These are phyloP conservation scores for Neotoma lepida DNA, from an alignment of 2,113 vertebrate species.

Conservation along the genomic window DNA sequence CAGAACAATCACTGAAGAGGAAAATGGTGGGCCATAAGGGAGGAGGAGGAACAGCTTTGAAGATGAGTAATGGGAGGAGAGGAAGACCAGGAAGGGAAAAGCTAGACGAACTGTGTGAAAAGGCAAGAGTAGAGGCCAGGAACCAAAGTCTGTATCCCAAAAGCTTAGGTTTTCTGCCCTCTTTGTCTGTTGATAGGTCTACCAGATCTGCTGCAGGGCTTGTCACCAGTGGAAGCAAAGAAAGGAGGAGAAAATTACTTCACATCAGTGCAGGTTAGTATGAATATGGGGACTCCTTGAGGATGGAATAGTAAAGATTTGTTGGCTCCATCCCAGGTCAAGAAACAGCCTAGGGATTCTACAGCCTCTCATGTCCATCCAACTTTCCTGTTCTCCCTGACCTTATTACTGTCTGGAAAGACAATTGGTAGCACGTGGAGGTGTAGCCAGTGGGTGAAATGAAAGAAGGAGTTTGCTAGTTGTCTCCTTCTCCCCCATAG, in stretches of 20 bases:
- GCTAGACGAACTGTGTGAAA: neutral
- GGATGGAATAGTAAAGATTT: constrained; percentile 22
- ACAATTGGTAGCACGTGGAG: neutral
- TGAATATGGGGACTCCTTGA: neutral
- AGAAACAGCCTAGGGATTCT: constrained; percentile 16
- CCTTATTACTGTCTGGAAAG: constrained; percentile 27
- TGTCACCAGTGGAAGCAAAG: constrained; percentile 41
- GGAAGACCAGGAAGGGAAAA: neutral
- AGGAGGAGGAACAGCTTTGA: neutral
- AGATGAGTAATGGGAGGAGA: constrained; percentile 2
- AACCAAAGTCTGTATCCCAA: neutral
- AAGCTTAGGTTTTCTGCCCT: constrained; percentile 39
- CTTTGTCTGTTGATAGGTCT: constrained; percentile 61
- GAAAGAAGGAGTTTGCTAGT: constrained; percentile 29
- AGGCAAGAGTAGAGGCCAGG: constrained; percentile 3
- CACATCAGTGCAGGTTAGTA: constrained; percentile 34
- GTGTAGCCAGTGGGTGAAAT: constrained; percentile 27
- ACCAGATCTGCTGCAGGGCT: neutral
- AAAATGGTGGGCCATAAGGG: neutral
- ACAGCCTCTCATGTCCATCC: neutral
- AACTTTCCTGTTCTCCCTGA: neutral
- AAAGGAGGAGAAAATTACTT: constrained; percentile 44
- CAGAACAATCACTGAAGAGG: neutral
- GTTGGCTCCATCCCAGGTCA: constrained; percentile 19
- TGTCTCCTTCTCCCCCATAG: neutral